These are phyloP conservation scores for Adineta ricciae DNA, from an alignment of 2,888 invertebrate species.

Conservation along the genomic window DNA sequence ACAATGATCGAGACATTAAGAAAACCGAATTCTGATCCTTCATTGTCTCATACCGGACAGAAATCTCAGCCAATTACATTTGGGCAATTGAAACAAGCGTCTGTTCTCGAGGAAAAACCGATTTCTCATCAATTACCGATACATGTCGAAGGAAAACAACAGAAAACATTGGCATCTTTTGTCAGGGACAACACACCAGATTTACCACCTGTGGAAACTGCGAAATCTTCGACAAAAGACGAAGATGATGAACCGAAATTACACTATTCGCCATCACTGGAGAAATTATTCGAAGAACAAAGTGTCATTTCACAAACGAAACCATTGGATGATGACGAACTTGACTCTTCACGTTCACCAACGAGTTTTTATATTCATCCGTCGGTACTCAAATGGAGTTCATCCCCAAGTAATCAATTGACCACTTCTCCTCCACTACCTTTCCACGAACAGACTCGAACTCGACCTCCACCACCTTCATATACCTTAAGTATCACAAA, in stretches of 20 bases:
- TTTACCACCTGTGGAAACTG: background rate
- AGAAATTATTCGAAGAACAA: background rate
- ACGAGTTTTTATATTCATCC: background rate
- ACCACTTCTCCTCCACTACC: background rate
- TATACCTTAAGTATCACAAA: background rate
- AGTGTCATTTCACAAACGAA: background rate
- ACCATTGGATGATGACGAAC: background rate
- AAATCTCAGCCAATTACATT: conserved; percentile 17
- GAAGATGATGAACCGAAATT: background rate
- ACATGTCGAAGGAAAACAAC: background rate
- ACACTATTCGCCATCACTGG: background rate
- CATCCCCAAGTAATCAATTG: background rate
- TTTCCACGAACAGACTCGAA: background rate
- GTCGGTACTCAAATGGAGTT: background rate
- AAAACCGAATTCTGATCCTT: background rate
- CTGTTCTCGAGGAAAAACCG: background rate
- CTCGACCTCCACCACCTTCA: background rate
- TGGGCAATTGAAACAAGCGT: background rate
- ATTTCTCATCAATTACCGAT: background rate
- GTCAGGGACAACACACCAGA: background rate
- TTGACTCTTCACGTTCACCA: background rate
- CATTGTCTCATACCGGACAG: background rate
- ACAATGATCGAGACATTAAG: background rate
- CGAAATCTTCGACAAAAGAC: background rate
- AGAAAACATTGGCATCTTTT: background rate